A percentile compares a stretch with the other conserved stretches of the same genome.
Evolutionary conservation across 2,113 vertebrate species (phyloP).

Genomic region (Chrysemys picta): DNA sequence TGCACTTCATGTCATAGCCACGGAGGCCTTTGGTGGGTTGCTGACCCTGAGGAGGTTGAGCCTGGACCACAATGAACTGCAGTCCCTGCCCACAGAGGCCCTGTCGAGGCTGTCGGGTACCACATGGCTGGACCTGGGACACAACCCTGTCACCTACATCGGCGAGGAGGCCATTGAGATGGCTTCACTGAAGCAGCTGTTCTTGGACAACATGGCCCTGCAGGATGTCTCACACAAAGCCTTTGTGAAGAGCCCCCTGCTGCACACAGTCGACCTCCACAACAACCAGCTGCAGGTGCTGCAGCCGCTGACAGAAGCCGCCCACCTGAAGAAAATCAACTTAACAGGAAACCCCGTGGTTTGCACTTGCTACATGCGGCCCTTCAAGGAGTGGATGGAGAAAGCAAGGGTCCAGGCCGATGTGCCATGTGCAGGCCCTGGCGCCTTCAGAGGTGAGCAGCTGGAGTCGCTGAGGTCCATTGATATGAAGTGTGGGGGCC

Average conservation of each 20-base stretch:
- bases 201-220: conserved; percentile 88
- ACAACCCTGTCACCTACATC: conserved; percentile 92
- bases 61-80: conserved; percentile 93
- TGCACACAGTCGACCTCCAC: conserved; percentile 86
- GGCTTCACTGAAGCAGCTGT: conserved; percentile 87
- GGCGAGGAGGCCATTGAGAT: conserved; percentile 88
- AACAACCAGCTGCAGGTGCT: conserved; percentile 89
- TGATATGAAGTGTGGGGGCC: conserved; percentile 85
- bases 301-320: conserved; percentile 81
- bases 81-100: conserved; percentile 88
- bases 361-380: conserved; percentile 90
- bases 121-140: conserved; percentile 86
- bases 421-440: conserved; percentile 82
- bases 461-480: conserved; percentile 83
- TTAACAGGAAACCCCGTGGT: conserved; percentile 89
- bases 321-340: conserved; percentile 80
- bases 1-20: conserved; percentile 88
- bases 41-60: conserved; percentile 88
- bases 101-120: conserved; percentile 86
- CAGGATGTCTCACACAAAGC: conserved; percentile 87
- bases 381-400: conserved; percentile 87
- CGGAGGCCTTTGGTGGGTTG: conserved; percentile 89
- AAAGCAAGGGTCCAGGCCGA: conserved; percentile 76
- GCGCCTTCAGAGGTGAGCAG: conserved; percentile 81
- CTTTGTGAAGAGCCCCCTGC: conserved; percentile 82